Percentiles rank a stretch among this genome's conserved stretches.
Conservation (phyloP, 2,888 invertebrate genomes). For the Hoplodrina ambigua region DNA sequence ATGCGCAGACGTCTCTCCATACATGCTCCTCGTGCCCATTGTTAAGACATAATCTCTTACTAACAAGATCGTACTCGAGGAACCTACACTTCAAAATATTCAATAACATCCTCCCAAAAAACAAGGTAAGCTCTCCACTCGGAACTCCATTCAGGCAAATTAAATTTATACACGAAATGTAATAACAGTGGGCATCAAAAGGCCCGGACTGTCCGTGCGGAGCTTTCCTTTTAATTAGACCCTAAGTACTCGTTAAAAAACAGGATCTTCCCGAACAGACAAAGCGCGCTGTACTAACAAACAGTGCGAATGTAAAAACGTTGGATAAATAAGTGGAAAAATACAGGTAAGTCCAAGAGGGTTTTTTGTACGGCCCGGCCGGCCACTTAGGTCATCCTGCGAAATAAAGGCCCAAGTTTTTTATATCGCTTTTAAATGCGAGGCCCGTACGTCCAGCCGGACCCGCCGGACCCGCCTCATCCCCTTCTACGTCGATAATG, state of each 20-base stretch:
- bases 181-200: conserved; percentile 89
- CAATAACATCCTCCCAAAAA: conserved; percentile 79
- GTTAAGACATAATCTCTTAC: conserved; percentile 61
- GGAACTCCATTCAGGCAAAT: conserved; percentile 87
- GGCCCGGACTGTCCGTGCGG: conserved; percentile 87
- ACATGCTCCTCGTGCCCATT: conserved; percentile 40
- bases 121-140: conserved; percentile 81
- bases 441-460: conserved; percentile 84
- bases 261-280: conserved; percentile 88
- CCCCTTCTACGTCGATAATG: conserved; percentile 85
- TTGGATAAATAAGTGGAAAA: conserved; percentile 90
- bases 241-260: conserved; percentile 90
- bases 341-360: conserved; percentile 90
- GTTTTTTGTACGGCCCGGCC: conserved; percentile 88
- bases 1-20: conserved; percentile 16
- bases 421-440: conserved; percentile 90
- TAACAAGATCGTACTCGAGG: conserved; percentile 68
- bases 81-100: conserved; percentile 76
- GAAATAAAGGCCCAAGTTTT: conserved; percentile 89
- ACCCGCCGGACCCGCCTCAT: conserved; percentile 82
- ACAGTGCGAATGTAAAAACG: conserved; percentile 89
- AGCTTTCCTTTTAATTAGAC: conserved; percentile 90
- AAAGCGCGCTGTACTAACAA: conserved; percentile 87
- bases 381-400: conserved; percentile 91
- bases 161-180: conserved; percentile 89